Conservation (phyloP, 2,888 invertebrate genomes). For the Heliothis peltigera region DNA sequence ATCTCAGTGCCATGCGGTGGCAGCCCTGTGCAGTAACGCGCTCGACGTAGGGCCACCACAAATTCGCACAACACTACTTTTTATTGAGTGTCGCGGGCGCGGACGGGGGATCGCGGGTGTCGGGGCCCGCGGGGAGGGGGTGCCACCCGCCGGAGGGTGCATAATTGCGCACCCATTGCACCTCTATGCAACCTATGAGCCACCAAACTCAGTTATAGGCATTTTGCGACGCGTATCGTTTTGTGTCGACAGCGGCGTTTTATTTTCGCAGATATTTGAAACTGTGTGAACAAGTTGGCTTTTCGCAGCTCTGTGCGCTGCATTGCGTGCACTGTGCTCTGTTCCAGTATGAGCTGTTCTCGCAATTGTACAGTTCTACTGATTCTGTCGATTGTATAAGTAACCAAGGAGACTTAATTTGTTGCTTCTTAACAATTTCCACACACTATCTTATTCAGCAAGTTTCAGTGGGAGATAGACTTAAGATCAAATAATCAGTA, state of each 20-base stretch:
- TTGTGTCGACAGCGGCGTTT: slow-evolving; percentile 55
- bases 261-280: slow-evolving; percentile 53
- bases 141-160: slow-evolving; percentile 69
- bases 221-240: slow-evolving; percentile 68
- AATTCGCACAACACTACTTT: slow-evolving; percentile 77
- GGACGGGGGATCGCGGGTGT: slow-evolving; percentile 42
- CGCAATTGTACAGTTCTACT: neutral
- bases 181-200: slow-evolving; percentile 73
- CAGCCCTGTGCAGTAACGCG: slow-evolving; percentile 64
- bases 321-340: slow-evolving; percentile 14
- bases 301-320: slow-evolving; percentile 24
- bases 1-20: neutral
- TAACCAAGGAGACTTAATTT: neutral
- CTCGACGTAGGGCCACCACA: slow-evolving; percentile 68
- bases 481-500: neutral
- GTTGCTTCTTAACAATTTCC: neutral
- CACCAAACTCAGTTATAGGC: slow-evolving; percentile 75
- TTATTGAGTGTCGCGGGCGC: slow-evolving; percentile 72
- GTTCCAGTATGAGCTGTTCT: slow-evolving; percentile 6
- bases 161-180: slow-evolving; percentile 74
- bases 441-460: neutral
- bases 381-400: no score
- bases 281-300: slow-evolving; percentile 41
- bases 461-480: neutral
- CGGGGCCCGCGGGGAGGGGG: slow-evolving; percentile 32